These are phyloP conservation scores for Pinctada fucata DNA, from an alignment of 2,888 invertebrate species.

Conservation along the genomic window DNA sequence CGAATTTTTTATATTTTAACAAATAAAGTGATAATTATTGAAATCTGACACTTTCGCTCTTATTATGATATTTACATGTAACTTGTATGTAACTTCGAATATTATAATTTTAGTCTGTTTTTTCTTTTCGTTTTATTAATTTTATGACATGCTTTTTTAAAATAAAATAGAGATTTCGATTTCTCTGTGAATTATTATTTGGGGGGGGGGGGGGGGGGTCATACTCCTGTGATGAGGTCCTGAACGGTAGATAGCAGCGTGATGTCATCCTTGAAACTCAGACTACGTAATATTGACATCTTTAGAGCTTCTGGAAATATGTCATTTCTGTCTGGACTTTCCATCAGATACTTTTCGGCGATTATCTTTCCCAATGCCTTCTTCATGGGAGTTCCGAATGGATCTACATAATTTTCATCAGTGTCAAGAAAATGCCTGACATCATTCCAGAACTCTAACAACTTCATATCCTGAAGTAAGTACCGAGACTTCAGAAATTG, in stretches of 20 bases:
- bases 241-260: conserved; percentile 51
- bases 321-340: conserved; percentile 22
- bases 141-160: no score
- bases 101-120: no score
- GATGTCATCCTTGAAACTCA: conserved; percentile 46
- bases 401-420: conserved; percentile 48
- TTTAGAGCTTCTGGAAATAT: conserved; percentile 56
- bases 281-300: conserved; percentile 44
- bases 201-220: not conserved
- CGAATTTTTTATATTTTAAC: no score
- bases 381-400: conserved; percentile 44
- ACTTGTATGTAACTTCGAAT: no score
- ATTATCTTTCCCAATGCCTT: conserved; percentile 46
- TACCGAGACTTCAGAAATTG: conserved; percentile 41
- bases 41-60: no score
- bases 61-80: no score
- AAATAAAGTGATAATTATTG: no score
- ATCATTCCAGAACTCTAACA: conserved; percentile 59
- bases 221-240: conserved; percentile 54
- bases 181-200: no score
- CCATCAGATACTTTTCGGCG: conserved; percentile 46
- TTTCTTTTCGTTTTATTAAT: no score
- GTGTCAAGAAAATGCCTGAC: conserved; percentile 54
- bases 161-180: no score
- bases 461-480: conserved; percentile 37